These are phyloP conservation scores for Peromyscus leucopus DNA, from an alignment of 2,113 vertebrate species.

Conservation along the genomic window DNA sequence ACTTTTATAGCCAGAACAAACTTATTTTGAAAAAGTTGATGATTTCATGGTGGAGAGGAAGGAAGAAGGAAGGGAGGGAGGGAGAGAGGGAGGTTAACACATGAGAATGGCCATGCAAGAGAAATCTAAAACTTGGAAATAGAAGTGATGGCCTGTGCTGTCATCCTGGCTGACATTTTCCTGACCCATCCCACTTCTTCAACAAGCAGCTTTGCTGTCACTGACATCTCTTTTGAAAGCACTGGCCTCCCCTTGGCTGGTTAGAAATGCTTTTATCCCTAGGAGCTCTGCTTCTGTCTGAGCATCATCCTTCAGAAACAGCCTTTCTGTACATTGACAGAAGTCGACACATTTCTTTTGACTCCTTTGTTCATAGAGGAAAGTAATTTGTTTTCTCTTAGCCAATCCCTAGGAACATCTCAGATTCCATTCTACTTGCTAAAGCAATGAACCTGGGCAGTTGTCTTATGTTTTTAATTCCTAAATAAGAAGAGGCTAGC, in stretches of 20 bases:
- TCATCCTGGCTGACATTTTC: constrained; percentile 51
- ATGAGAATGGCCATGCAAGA: not conserved
- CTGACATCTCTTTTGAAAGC: not conserved
- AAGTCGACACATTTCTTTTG: not conserved
- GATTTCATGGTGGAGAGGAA: not conserved
- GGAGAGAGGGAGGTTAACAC: not conserved
- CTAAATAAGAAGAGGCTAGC: not conserved
- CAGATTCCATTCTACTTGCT: not conserved
- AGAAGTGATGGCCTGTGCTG: constrained; percentile 34
- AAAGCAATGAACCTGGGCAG: not conserved
- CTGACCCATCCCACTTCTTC: not conserved
- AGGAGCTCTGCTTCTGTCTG: not conserved
- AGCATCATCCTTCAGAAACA: not conserved
- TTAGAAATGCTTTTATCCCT: not conserved
- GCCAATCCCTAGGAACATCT: fast-evolving
- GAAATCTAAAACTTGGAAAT: constrained; percentile 61
- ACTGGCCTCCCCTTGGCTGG: not conserved
- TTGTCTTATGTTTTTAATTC: not conserved
- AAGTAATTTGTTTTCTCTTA: not conserved
- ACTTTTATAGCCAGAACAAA: not conserved
- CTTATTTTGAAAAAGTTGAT: not conserved
- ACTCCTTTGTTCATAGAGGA: not conserved
- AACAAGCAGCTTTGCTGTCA: constrained; percentile 10
- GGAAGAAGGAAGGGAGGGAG: not conserved
- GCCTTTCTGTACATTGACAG: not conserved